A percentile compares a stretch with the other conserved stretches of the same genome.
phyloP scores from a whole-genome alignment of 1,140 invertebrate genomes.

The Dryas iulia region DNA sequence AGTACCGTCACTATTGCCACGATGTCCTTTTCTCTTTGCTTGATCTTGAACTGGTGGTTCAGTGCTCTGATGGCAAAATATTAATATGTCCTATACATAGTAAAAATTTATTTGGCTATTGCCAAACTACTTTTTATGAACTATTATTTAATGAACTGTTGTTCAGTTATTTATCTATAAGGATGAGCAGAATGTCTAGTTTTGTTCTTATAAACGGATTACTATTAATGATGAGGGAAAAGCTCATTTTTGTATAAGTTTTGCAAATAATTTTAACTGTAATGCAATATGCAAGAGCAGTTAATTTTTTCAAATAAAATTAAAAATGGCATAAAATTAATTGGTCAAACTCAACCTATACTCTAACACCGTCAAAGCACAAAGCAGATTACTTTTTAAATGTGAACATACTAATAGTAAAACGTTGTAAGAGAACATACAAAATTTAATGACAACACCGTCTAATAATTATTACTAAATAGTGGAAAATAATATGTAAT shows the following conservation, averaged over 20 bases:
- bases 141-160: too few species aligned
- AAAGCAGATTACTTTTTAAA: background rate
- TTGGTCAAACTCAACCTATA: too few species aligned
- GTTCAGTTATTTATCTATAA: too few species aligned
- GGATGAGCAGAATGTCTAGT: too few species aligned
- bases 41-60: slow-evolving; percentile 8
- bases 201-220: background rate
- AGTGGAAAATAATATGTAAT: background rate
- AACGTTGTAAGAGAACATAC: background rate
- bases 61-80: slow-evolving; percentile 42
- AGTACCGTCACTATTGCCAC: slow-evolving; percentile 41
- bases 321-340: too few species aligned
- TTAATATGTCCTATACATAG: slow-evolving; percentile 4
- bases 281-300: too few species aligned
- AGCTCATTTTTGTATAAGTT: too few species aligned
- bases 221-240: too few species aligned
- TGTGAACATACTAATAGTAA: background rate
- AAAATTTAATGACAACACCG: background rate
- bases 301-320: too few species aligned
- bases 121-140: too few species aligned
- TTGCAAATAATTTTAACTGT: too few species aligned
- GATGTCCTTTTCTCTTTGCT: slow-evolving; percentile 10
- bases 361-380: background rate
- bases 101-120: too few species aligned
- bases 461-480: background rate